These are phyloP conservation scores for Tetheella fluctuosa DNA, from an alignment of 2,888 invertebrate genomes.

Conservation along the genomic window DNA sequence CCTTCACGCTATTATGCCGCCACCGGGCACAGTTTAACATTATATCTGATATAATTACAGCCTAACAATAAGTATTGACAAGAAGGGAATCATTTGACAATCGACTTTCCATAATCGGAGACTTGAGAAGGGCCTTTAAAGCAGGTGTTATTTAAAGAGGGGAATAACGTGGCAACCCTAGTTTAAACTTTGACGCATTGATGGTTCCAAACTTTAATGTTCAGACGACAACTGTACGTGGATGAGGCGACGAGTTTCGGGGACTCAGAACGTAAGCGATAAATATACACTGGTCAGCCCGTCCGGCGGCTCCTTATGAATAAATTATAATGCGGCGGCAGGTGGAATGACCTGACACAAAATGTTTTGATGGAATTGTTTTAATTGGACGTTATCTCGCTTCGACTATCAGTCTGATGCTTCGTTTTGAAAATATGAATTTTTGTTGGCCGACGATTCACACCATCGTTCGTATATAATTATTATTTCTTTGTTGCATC, in stretches of 20 bases:
- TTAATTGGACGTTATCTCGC: constrained; percentile 81
- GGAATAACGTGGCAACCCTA: constrained; percentile 4
- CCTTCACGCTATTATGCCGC: background rate
- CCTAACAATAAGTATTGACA: constrained; percentile 8
- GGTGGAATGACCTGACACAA: constrained; percentile 84
- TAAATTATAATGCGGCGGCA: constrained; percentile 77
- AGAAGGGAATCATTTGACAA: constrained; percentile 7
- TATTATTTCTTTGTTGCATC: constrained; percentile 41
- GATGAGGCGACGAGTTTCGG: constrained; percentile 17
- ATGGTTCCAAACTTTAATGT: constrained; percentile 10
- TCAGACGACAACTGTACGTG: constrained; percentile 7
- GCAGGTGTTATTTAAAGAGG: constrained; percentile 6
- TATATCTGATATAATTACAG: background rate
- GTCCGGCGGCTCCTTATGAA: constrained; percentile 72
- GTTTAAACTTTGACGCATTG: constrained; percentile 10
- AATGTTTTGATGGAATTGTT: constrained; percentile 84
- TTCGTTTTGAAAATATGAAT: constrained; percentile 76
- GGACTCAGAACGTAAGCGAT: constrained; percentile 31
- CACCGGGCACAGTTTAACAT: background rate
- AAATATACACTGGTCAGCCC: constrained; percentile 37
- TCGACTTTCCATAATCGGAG: constrained; percentile 10
- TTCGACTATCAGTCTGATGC: constrained; percentile 71
- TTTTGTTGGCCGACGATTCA: constrained; percentile 67
- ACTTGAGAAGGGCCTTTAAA: constrained; percentile 6
- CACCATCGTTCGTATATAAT: constrained; percentile 68